These are phyloP conservation scores for Yasuhikotakia modesta DNA, from an alignment of 2,797 vertebrate genomes.

Conservation along the genomic window DNA sequence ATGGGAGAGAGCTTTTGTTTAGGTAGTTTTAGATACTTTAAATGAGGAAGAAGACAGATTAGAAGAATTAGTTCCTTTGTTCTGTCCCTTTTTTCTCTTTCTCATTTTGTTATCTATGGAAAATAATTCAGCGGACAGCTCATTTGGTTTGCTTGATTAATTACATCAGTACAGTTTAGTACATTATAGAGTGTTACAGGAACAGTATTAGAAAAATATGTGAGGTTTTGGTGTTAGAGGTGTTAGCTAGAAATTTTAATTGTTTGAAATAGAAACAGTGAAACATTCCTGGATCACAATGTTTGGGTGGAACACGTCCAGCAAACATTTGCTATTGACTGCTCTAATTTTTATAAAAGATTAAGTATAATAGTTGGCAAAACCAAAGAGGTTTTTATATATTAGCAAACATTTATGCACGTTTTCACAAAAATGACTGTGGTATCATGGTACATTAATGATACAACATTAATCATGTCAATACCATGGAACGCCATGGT, in stretches of 20 bases:
- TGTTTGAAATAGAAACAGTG: no score
- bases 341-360: no score
- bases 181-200: neutral
- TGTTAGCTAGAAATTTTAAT: neutral
- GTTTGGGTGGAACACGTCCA: conserved; percentile 5
- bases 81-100: neutral
- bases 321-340: neutral
- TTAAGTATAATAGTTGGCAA: no score
- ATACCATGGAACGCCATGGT: neutral
- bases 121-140: neutral
- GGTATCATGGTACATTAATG: neutral
- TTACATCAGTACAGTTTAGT: neutral
- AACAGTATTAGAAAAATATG: neutral
- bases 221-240: neutral
- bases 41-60: neutral
- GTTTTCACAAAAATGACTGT: neutral
- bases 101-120: conserved; percentile 1
- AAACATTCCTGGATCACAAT: no score
- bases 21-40: neutral
- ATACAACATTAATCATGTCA: no score
- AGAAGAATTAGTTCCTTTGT: neutral
- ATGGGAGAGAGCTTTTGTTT: no score
- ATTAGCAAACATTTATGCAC: conserved; percentile 19
- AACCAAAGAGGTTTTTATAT: neutral
- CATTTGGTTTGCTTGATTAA: conserved; percentile 16